Percentiles rank a stretch among this genome's conserved stretches.
Evolutionary conservation across 2,797 vertebrate species (phyloP).

Genomic region (Dryobates pubescens): DNA sequence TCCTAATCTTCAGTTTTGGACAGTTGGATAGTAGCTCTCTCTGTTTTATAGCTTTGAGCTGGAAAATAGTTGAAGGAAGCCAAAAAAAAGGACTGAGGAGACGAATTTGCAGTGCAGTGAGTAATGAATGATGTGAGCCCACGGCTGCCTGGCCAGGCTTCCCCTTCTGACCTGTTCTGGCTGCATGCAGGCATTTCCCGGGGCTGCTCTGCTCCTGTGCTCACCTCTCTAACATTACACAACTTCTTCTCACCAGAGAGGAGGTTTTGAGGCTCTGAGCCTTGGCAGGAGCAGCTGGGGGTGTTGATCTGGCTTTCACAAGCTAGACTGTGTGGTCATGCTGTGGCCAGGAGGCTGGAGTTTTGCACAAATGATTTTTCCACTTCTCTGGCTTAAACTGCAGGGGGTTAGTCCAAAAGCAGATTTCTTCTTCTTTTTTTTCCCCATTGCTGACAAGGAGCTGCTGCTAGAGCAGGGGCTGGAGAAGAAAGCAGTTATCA

Average conservation of each 20-base stretch:
- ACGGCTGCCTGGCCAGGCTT: conserved; percentile 43
- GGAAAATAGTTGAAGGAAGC: not conserved
- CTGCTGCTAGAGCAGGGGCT: not conserved
- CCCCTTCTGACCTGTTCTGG: conserved; percentile 28
- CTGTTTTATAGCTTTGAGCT: not conserved
- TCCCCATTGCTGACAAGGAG: not conserved
- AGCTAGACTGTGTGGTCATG: not conserved
- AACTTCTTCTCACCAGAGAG: not conserved
- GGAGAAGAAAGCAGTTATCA: not conserved
- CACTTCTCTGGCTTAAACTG: conserved; percentile 30
- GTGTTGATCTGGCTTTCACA: not conserved
- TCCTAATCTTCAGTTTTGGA: not conserved
- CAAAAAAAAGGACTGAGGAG: not conserved
- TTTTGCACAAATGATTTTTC: conserved; percentile 42
- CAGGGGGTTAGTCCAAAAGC: not conserved
- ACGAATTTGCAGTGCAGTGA: not conserved
- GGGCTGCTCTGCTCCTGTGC: not conserved
- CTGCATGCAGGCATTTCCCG: not conserved
- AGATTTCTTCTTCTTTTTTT: not conserved
- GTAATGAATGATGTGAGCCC: conserved; percentile 16
- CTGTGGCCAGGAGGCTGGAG: not conserved
- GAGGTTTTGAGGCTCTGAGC: not conserved
- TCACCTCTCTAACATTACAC: not conserved
- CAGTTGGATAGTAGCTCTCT: not conserved
- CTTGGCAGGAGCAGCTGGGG: conserved; percentile 10